These are phyloP conservation scores for Hybognathus amarus DNA, from an alignment of 2,797 vertebrate genomes.

Conservation along the genomic window DNA sequence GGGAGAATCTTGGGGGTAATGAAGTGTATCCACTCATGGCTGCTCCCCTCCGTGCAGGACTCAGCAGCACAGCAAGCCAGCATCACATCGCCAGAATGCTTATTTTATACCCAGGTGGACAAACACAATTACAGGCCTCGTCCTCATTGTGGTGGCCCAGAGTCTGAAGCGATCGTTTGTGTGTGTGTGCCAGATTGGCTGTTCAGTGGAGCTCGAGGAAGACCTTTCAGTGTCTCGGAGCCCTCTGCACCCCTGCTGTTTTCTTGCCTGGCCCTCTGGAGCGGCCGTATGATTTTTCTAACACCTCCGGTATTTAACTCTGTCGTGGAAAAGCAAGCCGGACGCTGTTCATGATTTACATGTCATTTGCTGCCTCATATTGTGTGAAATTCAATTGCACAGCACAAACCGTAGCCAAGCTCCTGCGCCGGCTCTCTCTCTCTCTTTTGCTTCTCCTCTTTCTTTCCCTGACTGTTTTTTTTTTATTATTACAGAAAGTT, in stretches of 20 bases:
- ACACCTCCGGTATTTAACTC: conserved; percentile 99
- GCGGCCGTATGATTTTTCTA: conserved; percentile 99
- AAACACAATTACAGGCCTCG: conserved; percentile 97
- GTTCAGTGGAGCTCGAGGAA: conserved; percentile 89
- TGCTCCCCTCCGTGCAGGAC: conserved; percentile 78
- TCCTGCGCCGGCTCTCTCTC: conserved; percentile 59
- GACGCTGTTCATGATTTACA: conserved; percentile 99
- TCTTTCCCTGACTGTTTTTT: conserved; percentile 1
- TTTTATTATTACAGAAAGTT: background rate
- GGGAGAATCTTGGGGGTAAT: conserved; percentile 87
- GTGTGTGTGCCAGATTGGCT: conserved; percentile 66
- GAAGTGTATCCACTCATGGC: conserved; percentile 92
- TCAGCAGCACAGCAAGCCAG: conserved; percentile 62
- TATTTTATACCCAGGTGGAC: conserved; percentile 99
- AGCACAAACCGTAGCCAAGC: conserved; percentile 95
- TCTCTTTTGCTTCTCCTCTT: conserved; percentile 24
- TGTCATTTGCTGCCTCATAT: conserved; percentile 99
- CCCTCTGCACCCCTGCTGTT: conserved; percentile 60
- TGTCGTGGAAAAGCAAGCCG: conserved; percentile 92
- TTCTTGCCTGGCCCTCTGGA: conserved; percentile 84
- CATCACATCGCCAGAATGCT: conserved; percentile 95
- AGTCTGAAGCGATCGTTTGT: conserved; percentile 83
- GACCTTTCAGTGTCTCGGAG: conserved; percentile 89
- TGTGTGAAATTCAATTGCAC: conserved; percentile 99
- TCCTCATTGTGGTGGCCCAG: conserved; percentile 92